phyloP scores from a whole-genome alignment of 1,140 invertebrate species.

The Globodera rostochiensis region DNA sequence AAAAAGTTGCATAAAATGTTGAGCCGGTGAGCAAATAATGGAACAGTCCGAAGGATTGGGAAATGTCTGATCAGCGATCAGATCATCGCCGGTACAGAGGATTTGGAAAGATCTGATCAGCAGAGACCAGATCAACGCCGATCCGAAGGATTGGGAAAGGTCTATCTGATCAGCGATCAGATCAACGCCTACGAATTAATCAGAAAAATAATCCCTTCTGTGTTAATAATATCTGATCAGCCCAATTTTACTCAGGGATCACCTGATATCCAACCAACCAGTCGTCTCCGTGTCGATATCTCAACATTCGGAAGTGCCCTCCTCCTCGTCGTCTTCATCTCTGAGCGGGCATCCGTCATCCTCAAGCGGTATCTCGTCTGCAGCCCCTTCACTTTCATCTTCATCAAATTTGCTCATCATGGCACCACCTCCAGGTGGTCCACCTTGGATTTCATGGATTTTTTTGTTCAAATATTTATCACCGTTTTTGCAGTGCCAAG shows the following conservation, averaged over 20 bases:
- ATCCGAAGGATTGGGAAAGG: background rate
- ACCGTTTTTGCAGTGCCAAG: conserved; percentile 6
- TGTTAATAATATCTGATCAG: too few species aligned
- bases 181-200: background rate
- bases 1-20: conserved; percentile 27
- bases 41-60: background rate
- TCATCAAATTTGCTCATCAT: conserved; percentile 10
- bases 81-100: too few species aligned
- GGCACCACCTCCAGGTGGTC: conserved; percentile 13
- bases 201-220: too few species aligned
- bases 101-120: background rate
- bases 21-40: conserved; percentile 6
- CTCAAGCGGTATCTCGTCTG: conserved; percentile 30
- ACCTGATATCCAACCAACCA: background rate
- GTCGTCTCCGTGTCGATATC: background rate
- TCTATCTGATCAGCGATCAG: background rate
- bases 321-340: conserved; percentile 20
- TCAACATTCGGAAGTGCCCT: background rate
- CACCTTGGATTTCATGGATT: background rate
- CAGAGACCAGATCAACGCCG: too few species aligned
- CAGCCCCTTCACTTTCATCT: conserved; percentile 4
- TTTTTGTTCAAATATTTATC: background rate
- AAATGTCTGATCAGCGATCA: background rate
- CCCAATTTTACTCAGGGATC: too few species aligned
- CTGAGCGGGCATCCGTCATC: conserved; percentile 17